Evolutionary conservation across 2,888 invertebrate species (phyloP).

Genomic region (Anorthoa munda): DNA sequence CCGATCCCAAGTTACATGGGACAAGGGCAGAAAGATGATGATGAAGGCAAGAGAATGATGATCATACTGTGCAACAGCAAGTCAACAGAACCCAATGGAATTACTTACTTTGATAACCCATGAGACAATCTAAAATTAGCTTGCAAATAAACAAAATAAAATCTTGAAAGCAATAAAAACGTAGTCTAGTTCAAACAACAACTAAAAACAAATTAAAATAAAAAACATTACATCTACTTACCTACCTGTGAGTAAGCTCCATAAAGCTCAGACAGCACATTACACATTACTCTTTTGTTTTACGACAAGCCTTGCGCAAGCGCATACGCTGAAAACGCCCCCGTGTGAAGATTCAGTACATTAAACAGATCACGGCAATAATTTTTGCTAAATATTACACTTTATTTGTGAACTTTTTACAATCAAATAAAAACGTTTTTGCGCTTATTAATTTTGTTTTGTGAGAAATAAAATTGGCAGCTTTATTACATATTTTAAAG

Average conservation of each 20-base stretch:
- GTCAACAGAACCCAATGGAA: background rate
- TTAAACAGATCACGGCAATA: conserved; percentile 35
- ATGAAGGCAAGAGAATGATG: too few relatives aligned
- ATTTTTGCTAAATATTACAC: conserved; percentile 31
- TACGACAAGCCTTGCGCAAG: conserved; percentile 42
- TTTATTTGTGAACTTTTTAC: conserved; percentile 28
- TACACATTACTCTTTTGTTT: conserved; percentile 40
- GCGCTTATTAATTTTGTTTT: conserved; percentile 5
- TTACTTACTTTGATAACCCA: too few relatives aligned
- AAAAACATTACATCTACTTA: background rate
- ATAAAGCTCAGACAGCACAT: conserved; percentile 26
- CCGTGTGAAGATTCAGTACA: conserved; percentile 45
- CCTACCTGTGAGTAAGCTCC: background rate
- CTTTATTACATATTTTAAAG: conserved; percentile 13
- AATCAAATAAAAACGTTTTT: conserved; percentile 44
- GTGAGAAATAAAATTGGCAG: conserved; percentile 2
- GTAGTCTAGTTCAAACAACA: background rate
- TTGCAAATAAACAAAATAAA: background rate
- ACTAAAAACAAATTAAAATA: background rate
- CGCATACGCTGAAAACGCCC: conserved; percentile 48
- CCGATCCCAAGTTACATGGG: too few relatives aligned
- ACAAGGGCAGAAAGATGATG: too few relatives aligned
- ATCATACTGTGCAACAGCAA: too few relatives aligned
- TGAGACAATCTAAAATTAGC: background rate
- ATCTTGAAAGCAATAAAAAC: background rate